Evolutionary conservation across 2,888 invertebrate genomes (phyloP).

Genomic region (Halictus ligatus): DNA sequence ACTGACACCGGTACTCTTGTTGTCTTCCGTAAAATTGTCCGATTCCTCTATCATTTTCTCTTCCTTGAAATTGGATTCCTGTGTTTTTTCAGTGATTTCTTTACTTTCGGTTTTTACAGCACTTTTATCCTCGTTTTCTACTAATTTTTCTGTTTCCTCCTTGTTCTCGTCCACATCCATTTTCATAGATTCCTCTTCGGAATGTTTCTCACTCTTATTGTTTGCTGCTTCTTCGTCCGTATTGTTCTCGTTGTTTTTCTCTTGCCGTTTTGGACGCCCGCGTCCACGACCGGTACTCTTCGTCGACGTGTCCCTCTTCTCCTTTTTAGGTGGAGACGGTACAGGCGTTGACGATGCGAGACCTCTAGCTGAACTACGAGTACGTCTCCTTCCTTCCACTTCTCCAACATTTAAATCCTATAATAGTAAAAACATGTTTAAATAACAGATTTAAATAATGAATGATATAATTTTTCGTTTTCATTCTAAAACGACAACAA

Average conservation of each 20-base stretch:
- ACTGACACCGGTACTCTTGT: constrained; percentile 65
- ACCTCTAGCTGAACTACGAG: constrained; percentile 86
- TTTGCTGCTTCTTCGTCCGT: constrained; percentile 79
- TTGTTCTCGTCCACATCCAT: constrained; percentile 81
- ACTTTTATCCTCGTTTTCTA: constrained; percentile 72
- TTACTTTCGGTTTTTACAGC: constrained; percentile 74
- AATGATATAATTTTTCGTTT: no score
- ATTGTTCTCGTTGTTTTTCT: constrained; percentile 80
- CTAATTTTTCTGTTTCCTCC: constrained; percentile 74
- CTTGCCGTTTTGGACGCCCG: constrained; percentile 82
- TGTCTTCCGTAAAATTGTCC: constrained; percentile 75
- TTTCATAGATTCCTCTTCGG: constrained; percentile 78
- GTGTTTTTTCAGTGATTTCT: constrained; percentile 68
- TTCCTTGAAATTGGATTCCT: constrained; percentile 79
- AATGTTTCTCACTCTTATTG: constrained; percentile 80
- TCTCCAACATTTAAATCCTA: constrained; percentile 85
- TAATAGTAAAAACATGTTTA: background rate
- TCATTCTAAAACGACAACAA: no score
- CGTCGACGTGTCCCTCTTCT: constrained; percentile 82
- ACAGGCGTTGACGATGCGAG: constrained; percentile 85
- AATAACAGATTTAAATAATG: background rate
- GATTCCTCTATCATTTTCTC: constrained; percentile 78
- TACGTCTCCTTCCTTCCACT: constrained; percentile 86
- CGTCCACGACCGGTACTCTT: constrained; percentile 82
- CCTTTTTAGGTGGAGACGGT: constrained; percentile 85